Evolutionary conservation across 1,140 invertebrate species (phyloP).

Genomic region (Drosophila lowei): DNA sequence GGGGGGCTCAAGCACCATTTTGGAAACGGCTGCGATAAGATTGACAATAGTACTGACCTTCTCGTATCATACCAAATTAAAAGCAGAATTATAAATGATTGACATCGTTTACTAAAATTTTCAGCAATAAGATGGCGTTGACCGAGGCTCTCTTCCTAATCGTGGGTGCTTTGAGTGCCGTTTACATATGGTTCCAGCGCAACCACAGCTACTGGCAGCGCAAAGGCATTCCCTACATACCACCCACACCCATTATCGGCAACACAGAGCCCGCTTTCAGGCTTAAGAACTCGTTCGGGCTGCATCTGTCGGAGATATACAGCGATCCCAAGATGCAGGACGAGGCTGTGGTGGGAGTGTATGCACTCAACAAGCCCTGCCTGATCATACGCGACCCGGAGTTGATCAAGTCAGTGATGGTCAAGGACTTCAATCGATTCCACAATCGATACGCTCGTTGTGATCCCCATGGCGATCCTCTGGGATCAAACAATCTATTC

Average conservation of each 20-base stretch:
- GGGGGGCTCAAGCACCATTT: no score
- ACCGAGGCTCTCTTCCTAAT: slow-evolving; percentile 55
- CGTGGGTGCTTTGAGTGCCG: slow-evolving; percentile 43
- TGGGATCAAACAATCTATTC: slow-evolving; percentile 73
- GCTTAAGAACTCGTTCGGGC: slow-evolving; percentile 53
- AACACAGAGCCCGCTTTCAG: slow-evolving; percentile 59
- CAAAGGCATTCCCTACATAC: slow-evolving; percentile 65
- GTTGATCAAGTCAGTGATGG: slow-evolving; percentile 84
- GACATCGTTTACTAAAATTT: no score
- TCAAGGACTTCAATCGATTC: slow-evolving; percentile 84
- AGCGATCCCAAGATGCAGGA: slow-evolving; percentile 52
- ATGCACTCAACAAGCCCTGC: slow-evolving; percentile 82
- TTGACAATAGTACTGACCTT: not conserved
- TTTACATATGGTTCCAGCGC: slow-evolving; percentile 66
- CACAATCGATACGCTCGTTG: slow-evolving; percentile 60
- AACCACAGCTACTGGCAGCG: slow-evolving; percentile 74
- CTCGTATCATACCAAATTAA: no score
- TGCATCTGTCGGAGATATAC: slow-evolving; percentile 67
- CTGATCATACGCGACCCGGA: slow-evolving; percentile 84
- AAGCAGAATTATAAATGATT: no score
- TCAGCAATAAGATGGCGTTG: slow-evolving; percentile 41
- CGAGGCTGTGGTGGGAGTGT: slow-evolving; percentile 83
- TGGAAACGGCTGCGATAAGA: not conserved
- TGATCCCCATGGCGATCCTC: slow-evolving; percentile 66
- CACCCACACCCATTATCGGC: slow-evolving; percentile 64